These are phyloP conservation scores for Tiliacea aurago DNA, from an alignment of 2,888 invertebrate genomes.

Conservation along the genomic window DNA sequence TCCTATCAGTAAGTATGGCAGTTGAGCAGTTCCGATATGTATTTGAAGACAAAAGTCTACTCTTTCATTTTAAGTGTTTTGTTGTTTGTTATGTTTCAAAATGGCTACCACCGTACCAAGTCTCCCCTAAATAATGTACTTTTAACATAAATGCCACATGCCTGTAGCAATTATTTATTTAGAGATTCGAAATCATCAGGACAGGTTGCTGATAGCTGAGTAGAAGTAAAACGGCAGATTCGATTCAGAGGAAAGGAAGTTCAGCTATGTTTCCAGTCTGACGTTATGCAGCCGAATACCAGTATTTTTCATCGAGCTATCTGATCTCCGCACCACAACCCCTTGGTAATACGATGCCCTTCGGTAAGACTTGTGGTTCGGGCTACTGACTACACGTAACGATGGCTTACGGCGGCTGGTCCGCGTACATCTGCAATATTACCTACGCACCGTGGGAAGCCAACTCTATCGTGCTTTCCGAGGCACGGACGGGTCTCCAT, in stretches of 20 bases:
- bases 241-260: background rate
- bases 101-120: no score
- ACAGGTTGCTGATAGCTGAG: background rate
- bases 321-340: no score
- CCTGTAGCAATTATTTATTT: slow-evolving; percentile 29
- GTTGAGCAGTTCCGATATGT: no score
- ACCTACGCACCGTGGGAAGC: no score
- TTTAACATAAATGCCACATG: background rate
- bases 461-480: no score
- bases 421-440: no score
- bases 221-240: background rate
- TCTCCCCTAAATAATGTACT: background rate
- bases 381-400: background rate
- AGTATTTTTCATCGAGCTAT: background rate
- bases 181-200: slow-evolving; percentile 15
- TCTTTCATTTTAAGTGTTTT: no score
- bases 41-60: no score
- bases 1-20: no score
- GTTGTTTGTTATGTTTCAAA: no score
- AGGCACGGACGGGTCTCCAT: background rate
- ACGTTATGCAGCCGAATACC: background rate
- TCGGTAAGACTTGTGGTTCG: background rate
- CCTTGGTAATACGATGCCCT: background rate
- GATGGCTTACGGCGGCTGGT: no score
- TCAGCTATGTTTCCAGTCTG: background rate